These are phyloP conservation scores for Callyntrura guangdongensis DNA, from an alignment of 2,888 invertebrate genomes.

Conservation along the genomic window DNA sequence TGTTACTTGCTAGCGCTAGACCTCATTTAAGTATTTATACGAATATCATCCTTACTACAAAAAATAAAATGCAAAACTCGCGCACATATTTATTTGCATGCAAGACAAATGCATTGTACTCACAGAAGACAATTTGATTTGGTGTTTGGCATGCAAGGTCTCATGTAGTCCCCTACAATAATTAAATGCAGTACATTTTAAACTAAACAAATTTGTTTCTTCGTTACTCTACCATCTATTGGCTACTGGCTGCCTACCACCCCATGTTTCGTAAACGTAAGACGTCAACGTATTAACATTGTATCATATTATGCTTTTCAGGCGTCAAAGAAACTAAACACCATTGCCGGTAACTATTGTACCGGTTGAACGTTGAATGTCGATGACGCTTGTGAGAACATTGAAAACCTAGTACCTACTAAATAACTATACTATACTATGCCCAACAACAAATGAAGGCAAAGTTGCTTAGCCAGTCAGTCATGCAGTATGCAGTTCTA, in stretches of 20 bases:
- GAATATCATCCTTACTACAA: neutral
- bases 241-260: neutral
- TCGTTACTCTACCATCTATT: slow-evolving; percentile 1
- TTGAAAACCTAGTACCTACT: neutral
- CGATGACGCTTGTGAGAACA: neutral
- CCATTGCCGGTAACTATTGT: slow-evolving; percentile 38
- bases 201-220: slow-evolving; percentile 60
- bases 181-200: slow-evolving; percentile 42
- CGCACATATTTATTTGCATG: neutral
- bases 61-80: neutral
- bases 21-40: no score
- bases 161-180: slow-evolving; percentile 13
- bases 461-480: neutral
- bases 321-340: neutral
- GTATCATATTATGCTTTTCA: neutral
- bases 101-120: neutral
- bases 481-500: slow-evolving; percentile 58
- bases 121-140: neutral
- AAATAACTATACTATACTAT: neutral
- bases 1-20: no score
- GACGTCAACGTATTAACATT: neutral
- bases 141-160: slow-evolving; percentile 48
- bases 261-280: neutral
- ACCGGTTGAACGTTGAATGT: slow-evolving; percentile 20
- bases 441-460: neutral